Base-by-base conservation (phyloP, 2,113 vertebrate genomes). In the Sturnira hondurensis region DNA sequence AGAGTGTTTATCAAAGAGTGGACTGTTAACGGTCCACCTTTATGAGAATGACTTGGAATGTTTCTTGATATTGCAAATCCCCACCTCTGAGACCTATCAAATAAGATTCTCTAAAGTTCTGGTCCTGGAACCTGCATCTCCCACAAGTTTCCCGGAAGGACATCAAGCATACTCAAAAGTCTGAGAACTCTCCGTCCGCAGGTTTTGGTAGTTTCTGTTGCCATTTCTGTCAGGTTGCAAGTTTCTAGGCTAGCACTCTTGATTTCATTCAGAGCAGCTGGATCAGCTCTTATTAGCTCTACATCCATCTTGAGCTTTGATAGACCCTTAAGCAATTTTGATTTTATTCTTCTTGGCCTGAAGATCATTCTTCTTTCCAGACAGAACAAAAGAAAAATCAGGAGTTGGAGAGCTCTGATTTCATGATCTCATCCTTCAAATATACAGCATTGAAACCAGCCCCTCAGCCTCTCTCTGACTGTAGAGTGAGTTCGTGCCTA, bases 321-420 rank as follows among this genome's bases (percentile, higher is more conserved):
- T 86, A 89, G 95, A 61, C 10, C 41, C 11, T 58, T 91, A 50
- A 65, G 38, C 56, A 78, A 65, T 78, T 91, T 96, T 86, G 74
- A 76, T 82, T 73, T 92, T 86, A 86, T 38, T 47, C 68, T 80
- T 82, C 36, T 93, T 89, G 50, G 68, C 77, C 24, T 63, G 9
- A 91, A 89, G 54, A 31, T 70, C 63, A 84, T 84, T 67, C 52
- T 92, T 96, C 38, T 77, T 73, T 92, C 63, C 88, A 92, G 33
- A 97, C 12, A 90, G 85, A 70, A 87, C 17, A 92, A 86, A 93
- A 94, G 38, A 56, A 70, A 50, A 86, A 11, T 63, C 56, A 52
- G 28, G 82, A 88, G 47, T 65, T 24, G 22, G 52, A 74, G 9
- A 47, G 9, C 33, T 70, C 71, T 61, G 58, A 20, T 95, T 81